These are phyloP conservation scores for Muscicapa striata DNA, from an alignment of 2,797 vertebrate species.

Conservation along the genomic window DNA sequence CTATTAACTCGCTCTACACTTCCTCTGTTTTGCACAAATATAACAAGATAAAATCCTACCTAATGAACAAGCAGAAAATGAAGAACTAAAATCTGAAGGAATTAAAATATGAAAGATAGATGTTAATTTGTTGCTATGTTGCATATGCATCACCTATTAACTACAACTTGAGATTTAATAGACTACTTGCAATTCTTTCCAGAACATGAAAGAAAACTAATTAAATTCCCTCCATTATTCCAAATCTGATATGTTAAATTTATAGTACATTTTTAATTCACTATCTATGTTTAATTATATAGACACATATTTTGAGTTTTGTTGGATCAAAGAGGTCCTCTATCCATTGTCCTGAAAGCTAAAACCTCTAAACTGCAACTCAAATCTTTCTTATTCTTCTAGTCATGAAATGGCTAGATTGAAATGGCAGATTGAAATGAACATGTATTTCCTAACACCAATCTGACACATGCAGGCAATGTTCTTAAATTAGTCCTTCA, in stretches of 20 bases:
- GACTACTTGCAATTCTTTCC: not conserved
- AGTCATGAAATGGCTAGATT: not conserved
- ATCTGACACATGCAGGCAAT: not conserved
- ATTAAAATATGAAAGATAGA: not conserved
- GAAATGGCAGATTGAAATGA: not conserved
- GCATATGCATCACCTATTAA: not conserved
- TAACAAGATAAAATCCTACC: not conserved
- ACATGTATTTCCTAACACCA: not conserved
- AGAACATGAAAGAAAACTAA: not conserved
- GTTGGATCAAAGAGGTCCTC: not conserved
- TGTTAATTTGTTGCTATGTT: not conserved
- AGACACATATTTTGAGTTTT: not conserved
- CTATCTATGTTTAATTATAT: not conserved
- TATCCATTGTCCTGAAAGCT: not conserved
- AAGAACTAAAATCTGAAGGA: not conserved
- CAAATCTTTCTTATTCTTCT: not conserved
- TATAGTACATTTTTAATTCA: not conserved
- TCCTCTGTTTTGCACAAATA: not conserved
- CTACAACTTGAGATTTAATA: not conserved
- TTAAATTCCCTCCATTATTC: not conserved
- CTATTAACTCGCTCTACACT: not conserved
- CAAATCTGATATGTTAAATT: not conserved
- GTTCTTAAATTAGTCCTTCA: not conserved
- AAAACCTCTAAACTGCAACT: not conserved
- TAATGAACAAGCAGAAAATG: not conserved